These are phyloP conservation scores for Microdon myrmicae DNA, from an alignment of 2,888 invertebrate genomes.

Conservation along the genomic window DNA sequence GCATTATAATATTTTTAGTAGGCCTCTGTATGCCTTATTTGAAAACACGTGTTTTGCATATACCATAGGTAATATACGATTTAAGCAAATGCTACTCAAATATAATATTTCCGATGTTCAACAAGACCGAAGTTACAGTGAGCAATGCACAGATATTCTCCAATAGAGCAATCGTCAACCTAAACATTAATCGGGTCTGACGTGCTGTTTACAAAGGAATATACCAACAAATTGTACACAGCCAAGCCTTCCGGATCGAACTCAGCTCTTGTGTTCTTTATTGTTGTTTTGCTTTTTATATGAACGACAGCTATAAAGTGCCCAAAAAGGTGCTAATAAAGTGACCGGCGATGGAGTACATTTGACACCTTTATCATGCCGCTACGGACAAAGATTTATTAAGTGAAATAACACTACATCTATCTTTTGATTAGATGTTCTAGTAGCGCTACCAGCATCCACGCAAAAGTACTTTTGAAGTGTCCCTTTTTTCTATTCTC, in stretches of 20 bases:
- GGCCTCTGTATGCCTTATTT: no score
- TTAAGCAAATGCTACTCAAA: no score
- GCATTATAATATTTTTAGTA: no score
- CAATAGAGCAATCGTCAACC: conserved; percentile 42
- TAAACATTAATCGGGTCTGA: conserved; percentile 31
- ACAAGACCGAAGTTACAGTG: conserved; percentile 22
- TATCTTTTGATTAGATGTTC: conserved; percentile 31
- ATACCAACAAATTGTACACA: conserved; percentile 31
- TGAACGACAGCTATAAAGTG: conserved; percentile 47
- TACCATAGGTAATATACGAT: no score
- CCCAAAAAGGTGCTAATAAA: conserved; percentile 52
- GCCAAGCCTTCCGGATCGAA: conserved; percentile 8
- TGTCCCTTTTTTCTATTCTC: conserved; percentile 10
- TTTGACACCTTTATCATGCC: conserved; percentile 40
- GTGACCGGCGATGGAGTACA: conserved; percentile 29
- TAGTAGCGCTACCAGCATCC: conserved; percentile 10
- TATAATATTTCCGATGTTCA: conserved; percentile 44
- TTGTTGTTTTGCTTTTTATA: conserved; percentile 19
- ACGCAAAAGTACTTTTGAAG: conserved; percentile 7
- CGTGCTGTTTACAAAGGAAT: conserved; percentile 37
- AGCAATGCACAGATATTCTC: conserved; percentile 28
- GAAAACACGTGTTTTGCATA: no score
- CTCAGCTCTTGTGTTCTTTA: conserved; percentile 17
- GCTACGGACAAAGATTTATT: conserved; percentile 29
- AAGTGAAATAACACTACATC: conserved; percentile 11